phyloP scores from a whole-genome alignment of 2,888 invertebrate genomes.

The Steinernema hermaphroditum region DNA sequence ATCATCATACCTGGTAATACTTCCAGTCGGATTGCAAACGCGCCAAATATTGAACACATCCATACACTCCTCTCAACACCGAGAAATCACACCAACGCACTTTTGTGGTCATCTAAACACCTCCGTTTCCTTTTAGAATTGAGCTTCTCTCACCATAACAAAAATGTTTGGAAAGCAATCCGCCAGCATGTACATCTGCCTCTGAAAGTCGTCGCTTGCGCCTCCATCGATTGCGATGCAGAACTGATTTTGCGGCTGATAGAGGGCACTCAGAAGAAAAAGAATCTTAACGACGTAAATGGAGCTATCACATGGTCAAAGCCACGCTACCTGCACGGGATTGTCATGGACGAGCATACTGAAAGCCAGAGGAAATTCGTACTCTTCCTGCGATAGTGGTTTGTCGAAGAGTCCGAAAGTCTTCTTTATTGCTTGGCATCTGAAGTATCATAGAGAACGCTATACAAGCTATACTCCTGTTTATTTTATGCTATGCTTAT shows the following conservation, averaged over 20 bases:
- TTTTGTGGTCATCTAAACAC: constrained; percentile 30
- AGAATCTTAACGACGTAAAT: constrained; percentile 44
- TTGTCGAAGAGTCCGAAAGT: neutral
- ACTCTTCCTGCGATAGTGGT: neutral
- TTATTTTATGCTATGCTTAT: no score
- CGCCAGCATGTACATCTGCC: constrained; percentile 40
- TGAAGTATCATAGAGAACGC: neutral
- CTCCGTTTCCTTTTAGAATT: no score
- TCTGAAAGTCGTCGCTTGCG: constrained; percentile 42
- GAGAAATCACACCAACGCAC: constrained; percentile 34
- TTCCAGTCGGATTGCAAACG: constrained; percentile 10
- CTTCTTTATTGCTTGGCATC: neutral
- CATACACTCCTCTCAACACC: constrained; percentile 34
- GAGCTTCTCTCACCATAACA: no score
- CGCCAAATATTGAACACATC: constrained; percentile 30
- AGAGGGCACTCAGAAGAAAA: constrained; percentile 52
- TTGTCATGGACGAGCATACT: neutral
- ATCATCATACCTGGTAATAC: constrained; percentile 34
- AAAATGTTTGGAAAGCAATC: constrained; percentile 54
- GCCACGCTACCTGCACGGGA: neutral
- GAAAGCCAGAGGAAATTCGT: neutral
- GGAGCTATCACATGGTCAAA: no score
- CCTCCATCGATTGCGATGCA: constrained; percentile 55
- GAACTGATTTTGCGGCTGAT: constrained; percentile 60
- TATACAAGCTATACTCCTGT: no score